Base-by-base conservation (phyloP, 2,797 vertebrate species). In the Oceanodroma leucorhoa region DNA sequence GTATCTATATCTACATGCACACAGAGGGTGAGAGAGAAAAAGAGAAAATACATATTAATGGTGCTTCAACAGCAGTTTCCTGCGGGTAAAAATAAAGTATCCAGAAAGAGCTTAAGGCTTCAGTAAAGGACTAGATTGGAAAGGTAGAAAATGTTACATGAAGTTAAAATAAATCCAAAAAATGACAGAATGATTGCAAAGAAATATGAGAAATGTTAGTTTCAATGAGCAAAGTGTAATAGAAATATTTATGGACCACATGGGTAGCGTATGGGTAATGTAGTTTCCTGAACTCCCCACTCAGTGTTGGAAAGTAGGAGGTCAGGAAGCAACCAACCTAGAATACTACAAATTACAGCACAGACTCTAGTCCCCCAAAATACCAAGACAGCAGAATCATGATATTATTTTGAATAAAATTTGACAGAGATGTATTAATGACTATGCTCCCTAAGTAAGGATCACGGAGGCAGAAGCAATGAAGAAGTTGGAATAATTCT, bases 391-490 rank as follows among this genome's bases (percentile, higher is more conserved):
- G 29, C 51, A 89, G 79, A 94, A 84, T 61, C 54, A 93, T 94
- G 77, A 89, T 94, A 87, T 93, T 87, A 86, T 87, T 92, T 85
- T 41, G 32, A 88, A 89, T 64, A 81, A 80, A 36, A 90, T 80
- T 87, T 91, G 81, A 26, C 83, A 83, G 30, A 43, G 26, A 64
- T 77, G 36, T 51, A 65, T 92, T 95, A 93, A 82, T 83, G 61
- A 73, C 21, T 55, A 7, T 51, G 36, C 36, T 43, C 55, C 80
- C 9, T 79, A 34, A 88, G 57, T 84, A 85, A 85, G 50, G 38
- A 88, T 87, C 36, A 70, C 29, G 90, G 41, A 86, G 45, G 34
- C 23, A 51, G 87, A 86, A n/a, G 50, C 67, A 62, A 29, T 67
- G 72, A 69, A 38, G 43, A 34, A 58, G 26, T 26, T 83, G 61